Conservation (phyloP, 64 coral and sea anemone species). For the Stichodactyla mertensii region DNA sequence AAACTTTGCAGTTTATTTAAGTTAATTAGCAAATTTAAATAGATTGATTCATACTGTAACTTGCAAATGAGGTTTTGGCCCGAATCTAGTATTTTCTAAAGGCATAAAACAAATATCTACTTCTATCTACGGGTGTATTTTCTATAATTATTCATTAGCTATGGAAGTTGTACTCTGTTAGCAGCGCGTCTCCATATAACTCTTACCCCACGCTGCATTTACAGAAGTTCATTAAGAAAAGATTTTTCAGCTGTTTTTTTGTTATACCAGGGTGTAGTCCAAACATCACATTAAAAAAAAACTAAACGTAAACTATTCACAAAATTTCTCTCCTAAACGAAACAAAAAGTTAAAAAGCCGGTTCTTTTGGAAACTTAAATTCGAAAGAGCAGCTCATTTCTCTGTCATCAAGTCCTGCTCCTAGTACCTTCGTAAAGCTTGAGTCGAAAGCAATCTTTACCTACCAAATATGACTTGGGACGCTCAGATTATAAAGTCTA, state of each 20-base stretch:
- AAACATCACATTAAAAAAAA: not conserved
- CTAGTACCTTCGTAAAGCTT: no score
- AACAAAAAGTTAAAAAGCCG: no score
- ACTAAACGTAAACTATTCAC: not conserved
- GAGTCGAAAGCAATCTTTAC: not conserved
- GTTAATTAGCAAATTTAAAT: not conserved
- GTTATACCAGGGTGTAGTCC: not conserved
- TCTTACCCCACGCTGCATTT: not conserved
- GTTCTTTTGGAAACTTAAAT: no score
- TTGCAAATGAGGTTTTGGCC: not conserved
- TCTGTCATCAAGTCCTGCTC: no score
- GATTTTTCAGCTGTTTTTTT: not conserved
- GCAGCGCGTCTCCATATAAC: not conserved
- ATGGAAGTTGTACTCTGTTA: not conserved
- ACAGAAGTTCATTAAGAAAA: not conserved
- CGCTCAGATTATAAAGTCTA: constrained; percentile 41
- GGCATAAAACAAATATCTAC: not conserved
- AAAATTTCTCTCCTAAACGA: not conserved
- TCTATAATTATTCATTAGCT: not conserved
- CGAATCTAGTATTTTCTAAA: not conserved
- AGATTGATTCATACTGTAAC: not conserved
- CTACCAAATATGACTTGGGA: constrained; percentile 63
- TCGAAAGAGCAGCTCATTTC: no score
- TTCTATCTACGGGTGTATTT: not conserved
- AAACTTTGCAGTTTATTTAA: not conserved